Conservation (phyloP, 2,113 vertebrate genomes). For the Megatriorchis doriae region DNA sequence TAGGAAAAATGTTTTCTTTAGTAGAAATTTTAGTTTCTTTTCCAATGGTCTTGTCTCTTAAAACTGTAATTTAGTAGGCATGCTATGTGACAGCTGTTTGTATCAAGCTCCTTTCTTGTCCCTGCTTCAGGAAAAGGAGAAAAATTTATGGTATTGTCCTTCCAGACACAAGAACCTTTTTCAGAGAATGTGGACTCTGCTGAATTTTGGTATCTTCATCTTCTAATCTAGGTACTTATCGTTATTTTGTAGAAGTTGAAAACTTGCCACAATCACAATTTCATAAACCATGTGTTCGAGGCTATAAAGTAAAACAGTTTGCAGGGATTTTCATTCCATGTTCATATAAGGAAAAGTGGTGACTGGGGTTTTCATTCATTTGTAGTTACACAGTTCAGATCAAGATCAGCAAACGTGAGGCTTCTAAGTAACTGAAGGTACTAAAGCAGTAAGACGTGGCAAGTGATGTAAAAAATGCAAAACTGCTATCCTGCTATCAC, state of each 20-base stretch:
- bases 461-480: neutral
- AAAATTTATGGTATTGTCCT: neutral
- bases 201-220: neutral
- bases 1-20: neutral
- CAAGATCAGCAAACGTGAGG: neutral
- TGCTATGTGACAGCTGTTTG: neutral
- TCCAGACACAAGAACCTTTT: neutral
- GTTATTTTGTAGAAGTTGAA: conserved; percentile 21
- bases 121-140: neutral
- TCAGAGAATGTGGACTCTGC: neutral
- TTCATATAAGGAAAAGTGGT: neutral
- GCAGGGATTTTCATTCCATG: neutral
- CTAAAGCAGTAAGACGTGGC: neutral
- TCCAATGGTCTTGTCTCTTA: neutral
- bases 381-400: neutral
- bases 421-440: neutral
- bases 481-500: neutral
- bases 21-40: neutral
- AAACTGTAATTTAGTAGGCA: neutral
- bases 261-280: neutral
- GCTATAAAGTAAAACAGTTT: neutral
- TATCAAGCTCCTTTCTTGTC: neutral
- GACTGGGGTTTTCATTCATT: neutral
- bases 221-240: neutral
- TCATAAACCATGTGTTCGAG: neutral